Conservation (phyloP, 2,797 vertebrate genomes). For the Eutrigla gurnardus region DNA sequence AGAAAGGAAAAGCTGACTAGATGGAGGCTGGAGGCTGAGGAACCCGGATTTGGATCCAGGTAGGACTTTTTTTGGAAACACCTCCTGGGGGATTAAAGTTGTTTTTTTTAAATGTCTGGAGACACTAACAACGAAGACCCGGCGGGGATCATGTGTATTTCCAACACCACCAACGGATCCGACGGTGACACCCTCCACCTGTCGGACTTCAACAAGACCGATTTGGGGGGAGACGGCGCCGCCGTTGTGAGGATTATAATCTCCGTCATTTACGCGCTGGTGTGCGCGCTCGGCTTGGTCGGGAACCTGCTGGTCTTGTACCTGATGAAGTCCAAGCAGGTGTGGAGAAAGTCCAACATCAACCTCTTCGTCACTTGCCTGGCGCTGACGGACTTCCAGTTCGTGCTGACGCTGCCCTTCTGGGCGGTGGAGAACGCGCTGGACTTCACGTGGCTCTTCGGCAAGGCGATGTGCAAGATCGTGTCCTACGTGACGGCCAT, state of each 20-base stretch:
- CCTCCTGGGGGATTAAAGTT: slow-evolving; percentile 37
- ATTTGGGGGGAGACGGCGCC: slow-evolving; percentile 79
- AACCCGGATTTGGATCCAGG: not conserved
- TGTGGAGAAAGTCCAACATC: slow-evolving; percentile 94
- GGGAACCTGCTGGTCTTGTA: slow-evolving; percentile 94
- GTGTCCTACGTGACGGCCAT: slow-evolving; percentile 93
- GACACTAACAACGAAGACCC: slow-evolving; percentile 64
- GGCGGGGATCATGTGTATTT: slow-evolving; percentile 46
- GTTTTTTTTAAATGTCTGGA: slow-evolving; percentile 70
- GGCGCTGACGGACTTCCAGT: slow-evolving; percentile 95
- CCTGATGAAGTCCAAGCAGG: slow-evolving; percentile 92
- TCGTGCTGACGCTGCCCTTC: slow-evolving; percentile 94
- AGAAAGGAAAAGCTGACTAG: not conserved
- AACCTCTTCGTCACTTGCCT: slow-evolving; percentile 95
- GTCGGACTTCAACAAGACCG: slow-evolving; percentile 42
- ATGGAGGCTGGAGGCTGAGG: too few relatives aligned
- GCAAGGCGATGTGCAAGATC: slow-evolving; percentile 95
- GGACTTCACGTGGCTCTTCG: slow-evolving; percentile 96
- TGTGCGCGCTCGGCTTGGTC: slow-evolving; percentile 92
- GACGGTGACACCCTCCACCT: slow-evolving; percentile 39
- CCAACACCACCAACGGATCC: slow-evolving; percentile 75
- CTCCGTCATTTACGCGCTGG: slow-evolving; percentile 92
- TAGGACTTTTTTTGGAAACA: slow-evolving; percentile 33
- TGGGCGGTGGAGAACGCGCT: slow-evolving; percentile 97
- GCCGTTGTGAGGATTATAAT: slow-evolving; percentile 87